Percentiles rank a stretch among this genome's conserved stretches.
Conservation (phyloP, 2,888 invertebrate species). For the Antitype chi region DNA sequence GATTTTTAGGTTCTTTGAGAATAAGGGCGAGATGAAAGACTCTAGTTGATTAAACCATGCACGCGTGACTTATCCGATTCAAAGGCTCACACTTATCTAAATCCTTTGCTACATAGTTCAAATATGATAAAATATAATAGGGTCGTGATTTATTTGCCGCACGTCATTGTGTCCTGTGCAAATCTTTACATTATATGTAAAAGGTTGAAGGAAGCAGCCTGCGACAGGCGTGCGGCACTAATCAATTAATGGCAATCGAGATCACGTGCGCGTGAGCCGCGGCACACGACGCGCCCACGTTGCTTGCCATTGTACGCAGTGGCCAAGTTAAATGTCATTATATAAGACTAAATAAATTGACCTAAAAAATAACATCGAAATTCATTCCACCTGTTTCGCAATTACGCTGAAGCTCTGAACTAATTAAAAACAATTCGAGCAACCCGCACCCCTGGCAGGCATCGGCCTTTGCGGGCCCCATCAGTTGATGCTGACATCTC, state of each 20-base stretch:
- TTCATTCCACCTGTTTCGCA: constrained; percentile 34
- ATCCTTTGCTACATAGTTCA: constrained; percentile 22
- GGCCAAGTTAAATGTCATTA: constrained; percentile 45
- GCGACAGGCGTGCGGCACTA: constrained; percentile 78
- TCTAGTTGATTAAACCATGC: constrained; percentile 22
- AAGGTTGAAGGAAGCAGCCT: constrained; percentile 59
- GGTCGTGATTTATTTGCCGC: constrained; percentile 30
- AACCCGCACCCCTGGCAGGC: too few relatives aligned
- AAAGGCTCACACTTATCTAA: constrained; percentile 12
- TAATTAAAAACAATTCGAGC: constrained; percentile 38
- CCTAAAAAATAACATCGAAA: constrained; percentile 43
- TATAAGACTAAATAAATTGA: constrained; percentile 52
- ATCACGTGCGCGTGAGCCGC: constrained; percentile 73
- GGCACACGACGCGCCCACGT: constrained; percentile 70
- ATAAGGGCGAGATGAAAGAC: constrained; percentile 23
- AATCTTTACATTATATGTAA: constrained; percentile 38
- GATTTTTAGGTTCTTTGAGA: constrained; percentile 12
- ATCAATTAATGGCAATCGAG: constrained; percentile 83
- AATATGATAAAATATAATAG: constrained; percentile 19
- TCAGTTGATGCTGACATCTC: too few relatives aligned
- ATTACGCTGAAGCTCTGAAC: constrained; percentile 3
- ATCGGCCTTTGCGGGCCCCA: too few relatives aligned
- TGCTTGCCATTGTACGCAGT: constrained; percentile 56
- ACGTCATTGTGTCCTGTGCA: constrained; percentile 41
- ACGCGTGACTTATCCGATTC: constrained; percentile 17